Percentiles rank a stretch among this genome's conserved stretches.
phyloP scores from a whole-genome alignment of 2,113 vertebrate genomes.

The Sinocyclocheilus anshuiensis region DNA sequence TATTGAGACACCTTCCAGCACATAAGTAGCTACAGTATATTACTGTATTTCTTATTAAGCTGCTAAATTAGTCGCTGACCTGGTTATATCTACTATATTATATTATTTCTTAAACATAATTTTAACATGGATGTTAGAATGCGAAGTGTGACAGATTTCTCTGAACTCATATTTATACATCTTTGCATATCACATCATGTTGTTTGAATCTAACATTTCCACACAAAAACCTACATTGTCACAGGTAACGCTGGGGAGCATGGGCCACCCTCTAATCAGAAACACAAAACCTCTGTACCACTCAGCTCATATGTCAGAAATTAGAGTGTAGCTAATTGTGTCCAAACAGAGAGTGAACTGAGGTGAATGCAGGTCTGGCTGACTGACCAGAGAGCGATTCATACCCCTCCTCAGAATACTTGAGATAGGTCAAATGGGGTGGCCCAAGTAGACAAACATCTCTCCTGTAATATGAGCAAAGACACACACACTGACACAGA shows the following conservation, averaged over 20 bases:
- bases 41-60: no score
- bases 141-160: neutral
- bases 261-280: conserved; percentile 9
- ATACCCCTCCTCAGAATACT: conserved; percentile 59
- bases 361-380: conserved; percentile 49
- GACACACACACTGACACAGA: conserved; percentile 59
- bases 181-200: neutral
- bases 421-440: conserved; percentile 66
- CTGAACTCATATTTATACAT: conserved; percentile 12
- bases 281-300: conserved; percentile 33
- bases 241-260: neutral
- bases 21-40: no score
- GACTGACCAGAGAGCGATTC: conserved; percentile 46
- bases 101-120: no score
- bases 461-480: conserved; percentile 73
- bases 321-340: conserved; percentile 46
- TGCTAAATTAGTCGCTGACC: no score
- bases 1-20: no score
- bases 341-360: conserved; percentile 41
- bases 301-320: conserved; percentile 46
- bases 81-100: no score
- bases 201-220: neutral
- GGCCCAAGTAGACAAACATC: conserved; percentile 76
- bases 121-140: conserved; percentile 8
- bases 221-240: conserved; percentile 24